Conservation (phyloP, 2,888 invertebrate genomes). For the Eutolmus rufibarbis region DNA sequence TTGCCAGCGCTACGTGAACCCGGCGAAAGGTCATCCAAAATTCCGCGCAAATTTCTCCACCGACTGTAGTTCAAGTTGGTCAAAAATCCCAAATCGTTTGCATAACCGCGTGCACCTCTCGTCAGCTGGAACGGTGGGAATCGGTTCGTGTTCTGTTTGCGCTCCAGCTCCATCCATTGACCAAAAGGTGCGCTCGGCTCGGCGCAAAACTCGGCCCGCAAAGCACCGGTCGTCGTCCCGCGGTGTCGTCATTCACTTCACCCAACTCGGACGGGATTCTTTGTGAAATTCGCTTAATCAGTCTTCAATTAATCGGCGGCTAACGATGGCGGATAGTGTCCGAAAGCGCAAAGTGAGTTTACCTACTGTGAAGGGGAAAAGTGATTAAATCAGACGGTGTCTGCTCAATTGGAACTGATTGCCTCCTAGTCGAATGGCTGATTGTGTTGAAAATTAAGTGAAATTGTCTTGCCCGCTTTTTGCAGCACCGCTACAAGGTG, state of each 20-base stretch:
- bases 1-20: neutral
- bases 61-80: neutral
- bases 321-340: constrained; percentile 50
- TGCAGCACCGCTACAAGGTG: neutral
- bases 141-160: neutral
- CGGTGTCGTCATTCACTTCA: neutral
- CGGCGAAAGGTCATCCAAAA: neutral
- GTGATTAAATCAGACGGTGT: neutral
- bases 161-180: neutral
- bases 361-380: neutral
- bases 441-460: neutral
- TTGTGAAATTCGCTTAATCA: neutral
- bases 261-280: neutral
- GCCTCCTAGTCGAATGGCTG: neutral
- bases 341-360: constrained; percentile 53
- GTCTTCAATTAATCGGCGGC: neutral
- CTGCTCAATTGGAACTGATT: neutral
- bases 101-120: neutral
- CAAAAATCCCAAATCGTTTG: neutral
- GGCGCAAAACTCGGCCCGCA: neutral
- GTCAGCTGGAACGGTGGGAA: neutral
- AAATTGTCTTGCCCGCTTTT: neutral
- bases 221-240: neutral
- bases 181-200: neutral
- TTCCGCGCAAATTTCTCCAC: neutral